These are phyloP conservation scores for Dendroctonus ponderosae DNA, from an alignment of 1,140 invertebrate genomes.

Conservation along the genomic window DNA sequence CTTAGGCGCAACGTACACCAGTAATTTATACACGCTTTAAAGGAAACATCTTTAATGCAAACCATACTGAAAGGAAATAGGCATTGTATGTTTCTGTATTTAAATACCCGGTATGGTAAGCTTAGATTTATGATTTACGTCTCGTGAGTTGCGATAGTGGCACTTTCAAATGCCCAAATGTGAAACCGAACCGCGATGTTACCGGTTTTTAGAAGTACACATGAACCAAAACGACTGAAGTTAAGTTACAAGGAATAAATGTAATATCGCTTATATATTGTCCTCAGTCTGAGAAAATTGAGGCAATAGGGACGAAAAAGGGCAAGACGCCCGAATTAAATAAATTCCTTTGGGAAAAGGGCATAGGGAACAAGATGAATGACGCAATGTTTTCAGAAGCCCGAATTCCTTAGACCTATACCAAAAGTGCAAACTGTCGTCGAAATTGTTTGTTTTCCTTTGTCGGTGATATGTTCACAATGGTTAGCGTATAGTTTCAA, in stretches of 20 bases:
- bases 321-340: conserved; percentile 17
- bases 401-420: conserved; percentile 2
- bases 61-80: conserved; percentile 1
- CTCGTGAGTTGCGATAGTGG: too few relatives aligned
- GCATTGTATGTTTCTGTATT: conserved; percentile 1
- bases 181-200: too few relatives aligned
- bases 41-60: conserved; percentile 5
- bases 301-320: conserved; percentile 16
- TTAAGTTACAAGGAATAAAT: neutral
- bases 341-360: conserved; percentile 16
- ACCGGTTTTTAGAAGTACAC: too few relatives aligned
- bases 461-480: too few relatives aligned
- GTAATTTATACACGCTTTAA: conserved; percentile 8
- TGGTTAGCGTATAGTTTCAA: too few relatives aligned
- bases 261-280: conserved; percentile 19
- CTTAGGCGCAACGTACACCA: conserved; percentile 7
- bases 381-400: conserved; percentile 14
- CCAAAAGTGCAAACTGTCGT: conserved; percentile 5
- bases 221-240: too few relatives aligned
- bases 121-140: too few relatives aligned
- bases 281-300: conserved; percentile 7
- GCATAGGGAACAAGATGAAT: conserved; percentile 14
- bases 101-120: neutral
- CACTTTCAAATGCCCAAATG: too few relatives aligned
- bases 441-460: neutral